Conservation (phyloP, 2,113 vertebrate species). For the Amia ocellicauda region DNA sequence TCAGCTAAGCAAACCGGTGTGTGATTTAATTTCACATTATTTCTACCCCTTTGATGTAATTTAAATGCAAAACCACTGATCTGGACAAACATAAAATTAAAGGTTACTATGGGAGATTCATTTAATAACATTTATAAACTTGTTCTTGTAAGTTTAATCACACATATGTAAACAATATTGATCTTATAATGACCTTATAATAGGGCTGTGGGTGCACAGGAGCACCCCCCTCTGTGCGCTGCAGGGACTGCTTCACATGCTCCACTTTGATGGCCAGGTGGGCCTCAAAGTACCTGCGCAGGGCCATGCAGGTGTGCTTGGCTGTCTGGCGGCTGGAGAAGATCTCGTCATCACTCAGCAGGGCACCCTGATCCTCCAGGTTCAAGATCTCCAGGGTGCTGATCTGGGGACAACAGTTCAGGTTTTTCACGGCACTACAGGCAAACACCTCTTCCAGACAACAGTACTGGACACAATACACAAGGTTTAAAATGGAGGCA, state of each 20-base stretch:
- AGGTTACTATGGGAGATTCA: too few relatives aligned
- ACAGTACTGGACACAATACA: slow-evolving; percentile 6
- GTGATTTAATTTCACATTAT: too few relatives aligned
- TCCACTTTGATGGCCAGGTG: slow-evolving; percentile 96
- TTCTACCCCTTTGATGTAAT: too few relatives aligned
- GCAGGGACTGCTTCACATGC: slow-evolving; percentile 95
- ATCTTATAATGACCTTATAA: slow-evolving; percentile 78
- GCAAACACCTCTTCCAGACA: too few relatives aligned
- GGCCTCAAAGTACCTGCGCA: slow-evolving; percentile 95
- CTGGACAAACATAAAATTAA: too few relatives aligned
- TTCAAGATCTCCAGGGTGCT: slow-evolving; percentile 97
- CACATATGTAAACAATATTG: too few relatives aligned
- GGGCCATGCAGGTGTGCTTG: slow-evolving; percentile 97
- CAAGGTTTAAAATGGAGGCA: neutral
- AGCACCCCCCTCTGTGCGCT: slow-evolving; percentile 92
- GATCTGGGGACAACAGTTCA: slow-evolving; percentile 76
- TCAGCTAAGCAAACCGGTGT: too few relatives aligned
- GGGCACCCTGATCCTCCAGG: slow-evolving; percentile 90
- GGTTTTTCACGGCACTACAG: too few relatives aligned
- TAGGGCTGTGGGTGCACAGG: slow-evolving; percentile 91
- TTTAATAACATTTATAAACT: too few relatives aligned
- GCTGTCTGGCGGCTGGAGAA: slow-evolving; percentile 98
- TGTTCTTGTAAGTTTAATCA: too few relatives aligned
- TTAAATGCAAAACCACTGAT: too few relatives aligned
- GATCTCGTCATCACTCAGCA: slow-evolving; percentile 95